Conservation (phyloP, 1,140 invertebrate genomes). For the Drosophila saltans region DNA sequence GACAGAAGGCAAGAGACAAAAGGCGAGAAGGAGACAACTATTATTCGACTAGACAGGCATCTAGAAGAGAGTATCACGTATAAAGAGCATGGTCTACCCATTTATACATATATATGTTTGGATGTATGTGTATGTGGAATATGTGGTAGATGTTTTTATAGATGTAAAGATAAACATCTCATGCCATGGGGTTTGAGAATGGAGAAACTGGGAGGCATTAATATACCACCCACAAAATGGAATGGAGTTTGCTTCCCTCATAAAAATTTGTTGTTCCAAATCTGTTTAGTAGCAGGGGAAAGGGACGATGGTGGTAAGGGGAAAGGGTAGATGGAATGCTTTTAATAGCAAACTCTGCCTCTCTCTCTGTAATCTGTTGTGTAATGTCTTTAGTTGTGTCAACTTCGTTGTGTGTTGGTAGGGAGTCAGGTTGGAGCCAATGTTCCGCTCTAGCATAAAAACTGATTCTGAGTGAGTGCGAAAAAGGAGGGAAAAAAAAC, state of each 20-base stretch:
- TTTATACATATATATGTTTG: constrained; percentile 24
- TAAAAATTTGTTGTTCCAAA: constrained; percentile 80
- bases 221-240: constrained; percentile 24
- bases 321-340: constrained; percentile 1
- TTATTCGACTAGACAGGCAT: constrained; percentile 51
- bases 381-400: constrained; percentile 82
- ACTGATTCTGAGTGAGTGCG: constrained; percentile 74
- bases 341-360: constrained; percentile 58
- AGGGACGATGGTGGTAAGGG: constrained; percentile 6
- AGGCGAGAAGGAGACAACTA: constrained; percentile 38
- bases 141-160: constrained; percentile 53
- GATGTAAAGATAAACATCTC: constrained; percentile 66
- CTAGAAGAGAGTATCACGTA: constrained; percentile 50
- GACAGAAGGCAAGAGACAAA: constrained; percentile 47
- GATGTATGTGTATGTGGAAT: constrained; percentile 6
- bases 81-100: constrained; percentile 40
- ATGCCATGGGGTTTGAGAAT: constrained; percentile 25
- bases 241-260: constrained; percentile 29
- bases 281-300: constrained; percentile 45
- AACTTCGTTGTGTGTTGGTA: constrained; percentile 59
- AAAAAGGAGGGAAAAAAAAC: constrained; percentile 49
- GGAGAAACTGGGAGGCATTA: constrained; percentile 42
- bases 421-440: constrained; percentile 30
- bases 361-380: constrained; percentile 73
- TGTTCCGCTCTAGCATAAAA: constrained; percentile 40